phyloP scores from a whole-genome alignment of 1,140 invertebrate genomes.

The Nasonia longicornis region DNA sequence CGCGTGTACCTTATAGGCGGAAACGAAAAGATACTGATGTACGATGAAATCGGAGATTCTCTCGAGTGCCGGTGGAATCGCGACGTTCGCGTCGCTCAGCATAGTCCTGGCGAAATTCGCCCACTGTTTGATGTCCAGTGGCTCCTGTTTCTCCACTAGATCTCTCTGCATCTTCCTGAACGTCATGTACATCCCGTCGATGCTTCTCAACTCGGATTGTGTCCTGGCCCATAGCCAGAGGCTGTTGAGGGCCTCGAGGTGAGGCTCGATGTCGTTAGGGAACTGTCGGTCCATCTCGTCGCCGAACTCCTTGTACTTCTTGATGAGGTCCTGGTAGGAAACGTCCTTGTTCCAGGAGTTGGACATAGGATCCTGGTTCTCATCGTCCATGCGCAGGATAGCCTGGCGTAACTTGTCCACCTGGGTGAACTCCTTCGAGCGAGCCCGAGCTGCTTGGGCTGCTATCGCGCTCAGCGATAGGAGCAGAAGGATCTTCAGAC shows the following conservation, averaged over 20 bases:
- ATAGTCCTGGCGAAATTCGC: constrained; percentile 74
- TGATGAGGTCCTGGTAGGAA: constrained; percentile 65
- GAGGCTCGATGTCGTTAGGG: constrained; percentile 56
- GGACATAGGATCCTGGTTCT: constrained; percentile 6
- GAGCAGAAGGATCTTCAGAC: not conserved
- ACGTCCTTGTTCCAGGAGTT: constrained; percentile 35
- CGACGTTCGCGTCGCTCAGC: constrained; percentile 70
- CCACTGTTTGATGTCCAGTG: constrained; percentile 69
- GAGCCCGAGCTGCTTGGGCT: not conserved
- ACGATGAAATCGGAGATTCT: constrained; percentile 70
- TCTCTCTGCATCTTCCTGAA: constrained; percentile 71
- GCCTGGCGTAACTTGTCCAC: constrained; percentile 64
- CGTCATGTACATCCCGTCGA: constrained; percentile 73
- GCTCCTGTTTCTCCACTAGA: constrained; percentile 49
- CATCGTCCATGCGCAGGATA: constrained; percentile 1
- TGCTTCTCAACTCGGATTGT: constrained; percentile 68
- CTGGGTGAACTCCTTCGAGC: constrained; percentile 45
- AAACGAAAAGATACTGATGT: constrained; percentile 74
- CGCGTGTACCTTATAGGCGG: constrained; percentile 72
- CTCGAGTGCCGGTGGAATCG: constrained; percentile 67
- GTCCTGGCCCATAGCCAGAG: constrained; percentile 73
- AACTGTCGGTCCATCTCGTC: constrained; percentile 62
- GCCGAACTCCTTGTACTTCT: constrained; percentile 70
- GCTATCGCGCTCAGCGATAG: not conserved
- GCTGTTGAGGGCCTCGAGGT: constrained; percentile 63